Evolutionary conservation across 2,888 invertebrate genomes (phyloP), one percentile per base, ranked within the genome.

Genomic region (Pilophorus perplexus): DNA sequence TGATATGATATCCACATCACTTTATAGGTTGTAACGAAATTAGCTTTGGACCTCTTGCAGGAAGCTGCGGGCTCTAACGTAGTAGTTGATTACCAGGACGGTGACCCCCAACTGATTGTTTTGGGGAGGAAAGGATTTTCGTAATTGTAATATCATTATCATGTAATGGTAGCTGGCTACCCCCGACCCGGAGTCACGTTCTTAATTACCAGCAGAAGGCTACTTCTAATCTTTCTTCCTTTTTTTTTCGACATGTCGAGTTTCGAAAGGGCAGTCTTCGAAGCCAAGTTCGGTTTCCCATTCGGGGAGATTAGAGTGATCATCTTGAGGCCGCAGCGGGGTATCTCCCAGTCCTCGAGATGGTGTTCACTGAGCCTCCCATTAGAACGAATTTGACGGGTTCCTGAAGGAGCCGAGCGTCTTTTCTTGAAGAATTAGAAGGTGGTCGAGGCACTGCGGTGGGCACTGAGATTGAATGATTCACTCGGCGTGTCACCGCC

Each of bases 61-160:
- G n/a, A n/a, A n/a, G n/a, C n/a, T n/a, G n/a, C n/a, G n/a, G n/a
- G n/a, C n/a, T n/a, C n/a, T n/a, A n/a, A n/a, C n/a, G n/a, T n/a
- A n/a, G n/a, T n/a, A n/a, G n/a, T n/a, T n/a, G n/a, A n/a, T n/a
- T n/a, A n/a, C n/a, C n/a, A n/a, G n/a, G n/a, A n/a, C n/a, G n/a
- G n/a, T n/a, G n/a, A n/a, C n/a, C 2, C 6, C 54, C 33, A 20
- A 8, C 55, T 38, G 55, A 55, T 55, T 22, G 55, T 55, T 55
- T 55, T 38, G 16, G n/a, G 22, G 27, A 46, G 14, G 18, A 33
- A 59, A 18, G 42, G 33, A 38, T 62, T 33, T 28, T 28, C 28
- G 62, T 62, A 62, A 62, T 62, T 62, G 62, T 62, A 48, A 62
- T 48, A 62, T 62, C 62, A 62, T 62, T 62, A 62, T 48, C 62